A percentile compares a stretch with the other conserved stretches of the same genome.
Evolutionary conservation across 2,797 vertebrate genomes (phyloP).

Genomic region (Philypnodon macrostomus): DNA sequence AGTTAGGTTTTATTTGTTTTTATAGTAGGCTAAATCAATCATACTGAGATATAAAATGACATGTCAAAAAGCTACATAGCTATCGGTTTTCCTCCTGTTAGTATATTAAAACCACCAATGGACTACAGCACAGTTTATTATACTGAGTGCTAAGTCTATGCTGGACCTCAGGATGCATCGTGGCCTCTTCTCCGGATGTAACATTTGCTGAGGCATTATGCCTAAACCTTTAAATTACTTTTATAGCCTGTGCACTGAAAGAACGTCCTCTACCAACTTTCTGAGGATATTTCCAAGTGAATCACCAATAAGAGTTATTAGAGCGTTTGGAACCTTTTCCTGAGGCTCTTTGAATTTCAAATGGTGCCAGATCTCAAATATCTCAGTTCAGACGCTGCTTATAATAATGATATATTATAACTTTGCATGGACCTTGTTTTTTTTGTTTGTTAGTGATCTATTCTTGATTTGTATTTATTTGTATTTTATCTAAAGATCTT

Average conservation of each 20-base stretch:
- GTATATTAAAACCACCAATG: neutral
- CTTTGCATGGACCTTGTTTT: conserved; percentile 1
- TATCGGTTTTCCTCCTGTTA: too few species aligned
- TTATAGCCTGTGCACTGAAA: neutral
- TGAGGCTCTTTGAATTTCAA: neutral
- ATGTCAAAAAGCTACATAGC: too few species aligned
- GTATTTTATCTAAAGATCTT: neutral
- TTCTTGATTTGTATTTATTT: neutral
- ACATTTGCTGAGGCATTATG: neutral
- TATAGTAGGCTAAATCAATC: too few species aligned
- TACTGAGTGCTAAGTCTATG: neutral
- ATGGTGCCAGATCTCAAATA: conserved; percentile 15
- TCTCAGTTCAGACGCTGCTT: conserved; percentile 14
- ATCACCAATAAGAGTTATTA: conserved; percentile 21
- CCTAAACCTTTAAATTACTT: conserved; percentile 11
- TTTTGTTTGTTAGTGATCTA: neutral
- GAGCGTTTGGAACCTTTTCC: conserved; percentile 11
- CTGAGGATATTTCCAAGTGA: conserved; percentile 3
- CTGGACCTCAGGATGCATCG: neutral
- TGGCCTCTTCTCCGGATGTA: neutral
- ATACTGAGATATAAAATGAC: too few species aligned
- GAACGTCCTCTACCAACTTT: conserved; percentile 12
- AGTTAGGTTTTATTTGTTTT: too few species aligned
- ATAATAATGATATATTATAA: neutral
- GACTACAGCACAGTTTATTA: neutral